Percentiles rank a stretch among this genome's conserved stretches.
Conservation (phyloP, 2,113 vertebrate genomes). For the Phalacrocorax carbo region DNA sequence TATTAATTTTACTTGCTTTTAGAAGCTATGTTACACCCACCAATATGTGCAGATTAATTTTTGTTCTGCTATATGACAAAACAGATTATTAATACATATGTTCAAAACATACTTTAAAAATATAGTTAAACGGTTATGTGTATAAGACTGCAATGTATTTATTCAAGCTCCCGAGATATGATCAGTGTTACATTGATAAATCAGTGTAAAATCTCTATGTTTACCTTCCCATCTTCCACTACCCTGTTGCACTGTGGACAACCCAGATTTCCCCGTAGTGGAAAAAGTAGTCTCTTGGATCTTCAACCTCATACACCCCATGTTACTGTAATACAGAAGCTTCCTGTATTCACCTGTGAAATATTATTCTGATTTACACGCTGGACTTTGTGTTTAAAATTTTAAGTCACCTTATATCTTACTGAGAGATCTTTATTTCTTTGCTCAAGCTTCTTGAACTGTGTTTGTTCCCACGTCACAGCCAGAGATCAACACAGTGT, state of each 20-base stretch:
- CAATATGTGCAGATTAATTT: neutral
- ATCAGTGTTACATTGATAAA: neutral
- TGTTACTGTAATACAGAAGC: neutral
- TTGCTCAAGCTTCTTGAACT: neutral
- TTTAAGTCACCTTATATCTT: neutral
- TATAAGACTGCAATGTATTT: neutral
- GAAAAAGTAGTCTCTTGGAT: neutral
- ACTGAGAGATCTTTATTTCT: neutral
- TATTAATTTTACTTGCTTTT: neutral
- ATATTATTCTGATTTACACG: neutral
- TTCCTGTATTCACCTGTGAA: neutral
- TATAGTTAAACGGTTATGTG: neutral
- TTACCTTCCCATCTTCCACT: neutral
- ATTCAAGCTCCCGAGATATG: neutral
- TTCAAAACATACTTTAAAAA: neutral
- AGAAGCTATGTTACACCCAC: neutral
- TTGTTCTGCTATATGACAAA: neutral
- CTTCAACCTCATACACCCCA: neutral
- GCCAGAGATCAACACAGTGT: neutral
- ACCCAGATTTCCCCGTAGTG: neutral
- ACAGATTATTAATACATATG: neutral
- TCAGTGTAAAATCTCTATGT: neutral
- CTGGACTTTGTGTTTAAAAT: neutral
- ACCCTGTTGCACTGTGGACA: neutral
- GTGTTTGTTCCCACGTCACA: neutral